Base-by-base conservation (phyloP, 2,888 invertebrate genomes). In the Ectobius pallidus region DNA sequence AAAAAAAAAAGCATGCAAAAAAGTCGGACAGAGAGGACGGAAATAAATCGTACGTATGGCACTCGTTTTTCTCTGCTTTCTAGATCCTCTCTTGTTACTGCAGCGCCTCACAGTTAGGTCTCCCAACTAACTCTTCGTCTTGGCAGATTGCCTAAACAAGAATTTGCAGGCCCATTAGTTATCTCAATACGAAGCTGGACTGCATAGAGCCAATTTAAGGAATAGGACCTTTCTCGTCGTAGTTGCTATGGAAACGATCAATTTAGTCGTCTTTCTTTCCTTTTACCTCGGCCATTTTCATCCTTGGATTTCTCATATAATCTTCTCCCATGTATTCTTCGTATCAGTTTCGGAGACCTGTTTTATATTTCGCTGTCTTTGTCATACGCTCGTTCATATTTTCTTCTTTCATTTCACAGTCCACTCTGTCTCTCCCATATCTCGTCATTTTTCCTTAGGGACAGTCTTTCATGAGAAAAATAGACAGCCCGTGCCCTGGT, bases 81-180 rank as follows among this genome's bases (percentile, higher is more conserved):
- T 16, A 4, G 16, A 1, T 30, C 58, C 2, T 16, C 1, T 7
- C 58, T 25, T 25, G n/a, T 52, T 7, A 6, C 9, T 25, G 14
- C 52, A 52, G 25, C 20, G 25, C 52, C 52, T 52, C 14, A 46
- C n/a, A 2, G 52, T 52, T 25, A 58, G 27, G 30, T 30, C 25
- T 30, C n/a, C 30, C 58, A 30, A 30, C 30, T 58, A 58, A 58
- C 58, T 58, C 27, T 25, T 30, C 27, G 58, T 58, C 27, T 30
- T 58, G 58, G 58, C 58, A 58, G 14, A 58, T 58, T 58, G 58
- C 58, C 58, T 58, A 30, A 30, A 58, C 58, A 58, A 58, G 58
- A 58, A 58, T 58, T 30, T 58, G 58, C 58, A 58, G 58, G 16
- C 16, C 30, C 32, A 58, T 58, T 58, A 58, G 58, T 58, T 58